These are phyloP conservation scores for Dicyrtomina minuta DNA, from an alignment of 2,888 invertebrate species.

Conservation along the genomic window DNA sequence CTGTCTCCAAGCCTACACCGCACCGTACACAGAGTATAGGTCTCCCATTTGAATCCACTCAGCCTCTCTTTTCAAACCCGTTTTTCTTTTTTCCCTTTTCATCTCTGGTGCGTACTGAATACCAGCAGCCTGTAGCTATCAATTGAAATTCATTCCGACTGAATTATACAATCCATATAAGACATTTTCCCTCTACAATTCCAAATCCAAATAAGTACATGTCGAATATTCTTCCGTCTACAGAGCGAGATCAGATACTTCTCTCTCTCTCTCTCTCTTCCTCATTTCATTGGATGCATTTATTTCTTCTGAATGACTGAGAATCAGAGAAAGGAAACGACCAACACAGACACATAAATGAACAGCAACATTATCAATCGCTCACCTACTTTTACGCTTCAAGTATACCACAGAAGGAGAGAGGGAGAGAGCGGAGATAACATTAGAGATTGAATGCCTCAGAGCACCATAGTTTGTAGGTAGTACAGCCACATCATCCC, in stretches of 20 bases:
- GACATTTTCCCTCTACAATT: background rate
- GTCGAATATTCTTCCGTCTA: too few species aligned
- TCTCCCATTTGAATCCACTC: background rate
- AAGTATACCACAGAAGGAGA: too few species aligned
- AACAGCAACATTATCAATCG: background rate
- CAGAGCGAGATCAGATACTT: background rate
- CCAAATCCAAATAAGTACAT: background rate
- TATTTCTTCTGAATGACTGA: background rate
- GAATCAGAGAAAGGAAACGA: background rate
- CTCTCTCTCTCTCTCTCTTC: background rate
- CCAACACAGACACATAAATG: background rate
- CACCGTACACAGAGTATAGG: background rate
- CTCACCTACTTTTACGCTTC: background rate
- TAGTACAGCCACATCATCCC: too few species aligned
- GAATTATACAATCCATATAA: constrained; percentile 8
- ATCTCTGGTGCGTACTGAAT: background rate
- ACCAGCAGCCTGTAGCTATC: background rate
- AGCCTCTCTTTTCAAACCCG: constrained; percentile 3
- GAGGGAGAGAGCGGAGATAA: too few species aligned
- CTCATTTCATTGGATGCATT: constrained; percentile 2
- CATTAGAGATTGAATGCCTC: too few species aligned
- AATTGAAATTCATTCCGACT: constrained; percentile 12
- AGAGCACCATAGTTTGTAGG: too few species aligned
- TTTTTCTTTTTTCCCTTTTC: background rate
- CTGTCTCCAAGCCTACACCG: too few species aligned